These are phyloP conservation scores for Parascotia fuliginaria DNA, from an alignment of 2,888 invertebrate species.

Conservation along the genomic window DNA sequence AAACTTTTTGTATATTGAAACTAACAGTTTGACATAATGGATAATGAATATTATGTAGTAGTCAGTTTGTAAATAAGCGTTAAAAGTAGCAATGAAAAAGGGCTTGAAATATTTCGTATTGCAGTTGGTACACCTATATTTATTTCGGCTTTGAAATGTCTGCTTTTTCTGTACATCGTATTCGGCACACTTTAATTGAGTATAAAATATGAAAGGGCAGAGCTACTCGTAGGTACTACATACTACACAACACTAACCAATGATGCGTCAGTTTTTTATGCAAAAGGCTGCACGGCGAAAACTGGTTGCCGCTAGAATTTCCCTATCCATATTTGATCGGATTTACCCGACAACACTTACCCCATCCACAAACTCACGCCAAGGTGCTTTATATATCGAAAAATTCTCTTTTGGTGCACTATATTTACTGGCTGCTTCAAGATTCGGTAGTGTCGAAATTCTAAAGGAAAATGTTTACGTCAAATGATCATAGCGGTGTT, in stretches of 20 bases:
- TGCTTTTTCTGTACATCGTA: not conserved
- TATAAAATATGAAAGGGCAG: conserved; percentile 27
- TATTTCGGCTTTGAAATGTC: not conserved
- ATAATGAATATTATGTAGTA: not conserved
- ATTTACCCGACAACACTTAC: conserved; percentile 68
- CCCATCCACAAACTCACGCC: conserved; percentile 55
- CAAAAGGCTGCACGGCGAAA: conserved; percentile 56
- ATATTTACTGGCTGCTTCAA: conserved; percentile 32
- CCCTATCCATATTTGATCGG: conserved; percentile 70
- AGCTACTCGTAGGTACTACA: too few species aligned
- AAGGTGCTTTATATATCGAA: conserved; percentile 58
- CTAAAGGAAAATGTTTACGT: conserved; percentile 13
- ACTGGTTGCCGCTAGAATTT: conserved; percentile 58
- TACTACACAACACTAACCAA: conserved; percentile 44
- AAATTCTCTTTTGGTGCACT: conserved; percentile 49
- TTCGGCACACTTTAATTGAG: conserved; percentile 14
- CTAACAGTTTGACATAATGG: not conserved
- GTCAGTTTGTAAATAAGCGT: too few species aligned
- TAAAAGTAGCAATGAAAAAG: too few species aligned
- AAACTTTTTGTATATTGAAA: conserved; percentile 11
- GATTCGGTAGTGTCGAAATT: conserved; percentile 22
- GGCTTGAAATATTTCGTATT: too few species aligned
- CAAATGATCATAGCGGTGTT: not conserved
- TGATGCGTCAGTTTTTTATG: conserved; percentile 54
- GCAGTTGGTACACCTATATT: not conserved